Evolutionary conservation across 2,888 invertebrate genomes (phyloP).

Genomic region (Operophtera brumata): DNA sequence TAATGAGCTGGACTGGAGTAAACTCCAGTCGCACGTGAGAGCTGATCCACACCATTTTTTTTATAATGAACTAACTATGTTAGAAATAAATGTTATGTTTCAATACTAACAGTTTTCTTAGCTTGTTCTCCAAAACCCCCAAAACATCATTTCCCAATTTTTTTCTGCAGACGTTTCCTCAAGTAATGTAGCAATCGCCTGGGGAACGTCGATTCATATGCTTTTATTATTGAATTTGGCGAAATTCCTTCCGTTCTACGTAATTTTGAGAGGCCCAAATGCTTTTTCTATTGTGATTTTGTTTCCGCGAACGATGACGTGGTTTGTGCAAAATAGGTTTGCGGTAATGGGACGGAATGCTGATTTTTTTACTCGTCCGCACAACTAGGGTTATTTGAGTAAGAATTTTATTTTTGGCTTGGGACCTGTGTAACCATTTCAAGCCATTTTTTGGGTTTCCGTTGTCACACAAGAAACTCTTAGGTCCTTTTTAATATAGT

Average conservation of each 20-base stretch:
- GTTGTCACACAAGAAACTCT: background rate
- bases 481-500: no score
- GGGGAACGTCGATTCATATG: conserved; percentile 47
- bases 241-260: conserved; percentile 31
- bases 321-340: background rate
- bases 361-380: background rate
- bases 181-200: conserved; percentile 46
- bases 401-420: no score
- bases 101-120: no score
- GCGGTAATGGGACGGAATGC: background rate
- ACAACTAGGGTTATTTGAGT: no score
- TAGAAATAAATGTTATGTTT: no score
- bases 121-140: no score
- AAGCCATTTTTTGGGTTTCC: background rate
- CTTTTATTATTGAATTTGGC: conserved; percentile 59
- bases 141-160: background rate
- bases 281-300: conserved; percentile 18
- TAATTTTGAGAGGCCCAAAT: conserved; percentile 22
- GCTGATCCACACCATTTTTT: no score
- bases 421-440: no score
- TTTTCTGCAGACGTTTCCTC: conserved; percentile 42
- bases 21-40: no score
- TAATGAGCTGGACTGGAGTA: no score
- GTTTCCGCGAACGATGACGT: conserved; percentile 6
- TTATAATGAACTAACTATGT: no score